A percentile compares a stretch with the other conserved stretches of the same genome.
phyloP scores from a whole-genome alignment of 1,140 invertebrate species.

The Centruroides vittatus region DNA sequence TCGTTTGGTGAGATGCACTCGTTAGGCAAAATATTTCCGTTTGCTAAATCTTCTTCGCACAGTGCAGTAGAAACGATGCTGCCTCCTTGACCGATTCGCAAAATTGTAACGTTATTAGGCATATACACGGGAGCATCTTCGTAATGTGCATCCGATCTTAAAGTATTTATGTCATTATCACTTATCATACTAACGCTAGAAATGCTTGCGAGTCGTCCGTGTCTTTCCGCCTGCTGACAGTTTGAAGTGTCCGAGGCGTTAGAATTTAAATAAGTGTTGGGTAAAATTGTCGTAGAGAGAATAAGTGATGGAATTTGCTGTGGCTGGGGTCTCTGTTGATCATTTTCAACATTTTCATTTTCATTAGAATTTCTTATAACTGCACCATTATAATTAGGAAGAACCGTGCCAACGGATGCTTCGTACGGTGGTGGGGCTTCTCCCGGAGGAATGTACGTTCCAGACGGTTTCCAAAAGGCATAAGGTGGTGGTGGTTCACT shows the following conservation, averaged over 20 bases:
- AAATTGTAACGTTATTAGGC: not conserved
- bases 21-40: not conserved
- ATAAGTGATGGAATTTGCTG: too few relatives aligned
- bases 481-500: constrained; percentile 23
- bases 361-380: too few relatives aligned
- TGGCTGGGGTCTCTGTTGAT: too few relatives aligned
- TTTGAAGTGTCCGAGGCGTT: too few relatives aligned
- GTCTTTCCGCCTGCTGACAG: too few relatives aligned
- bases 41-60: not conserved
- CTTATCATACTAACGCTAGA: not conserved
- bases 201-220: not conserved
- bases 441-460: constrained; percentile 20
- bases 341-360: too few relatives aligned
- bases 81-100: not conserved
- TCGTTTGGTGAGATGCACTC: too few relatives aligned
- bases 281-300: too few relatives aligned
- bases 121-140: not conserved
- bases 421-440: constrained; percentile 23
- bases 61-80: not conserved
- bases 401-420: not conserved
- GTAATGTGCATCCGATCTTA: constrained; percentile 5
- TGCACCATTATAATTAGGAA: too few relatives aligned
- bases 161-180: not conserved
- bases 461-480: constrained; percentile 23
- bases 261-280: too few relatives aligned